phyloP scores from a whole-genome alignment of 2,797 vertebrate genomes.

The Phoebastria nigripes region DNA sequence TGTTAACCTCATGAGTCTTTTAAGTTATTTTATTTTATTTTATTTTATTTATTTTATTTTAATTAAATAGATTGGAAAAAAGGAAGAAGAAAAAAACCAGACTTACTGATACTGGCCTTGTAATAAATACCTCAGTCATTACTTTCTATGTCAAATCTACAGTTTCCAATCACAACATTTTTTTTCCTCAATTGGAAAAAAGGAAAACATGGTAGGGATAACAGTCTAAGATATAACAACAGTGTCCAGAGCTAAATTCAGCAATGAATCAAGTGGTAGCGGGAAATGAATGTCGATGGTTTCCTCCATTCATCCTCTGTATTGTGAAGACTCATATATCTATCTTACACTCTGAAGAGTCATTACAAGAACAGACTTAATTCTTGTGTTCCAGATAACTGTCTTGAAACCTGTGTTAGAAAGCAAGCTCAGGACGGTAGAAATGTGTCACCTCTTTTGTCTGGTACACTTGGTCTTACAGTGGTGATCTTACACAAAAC shows the following conservation, averaged over 20 bases:
- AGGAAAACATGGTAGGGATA: not conserved
- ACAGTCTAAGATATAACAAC: not conserved
- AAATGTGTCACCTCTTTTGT: not conserved
- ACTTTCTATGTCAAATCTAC: not conserved
- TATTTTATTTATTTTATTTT: not conserved
- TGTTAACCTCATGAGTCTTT: not conserved
- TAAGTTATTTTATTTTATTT: not conserved
- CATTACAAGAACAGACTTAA: not conserved
- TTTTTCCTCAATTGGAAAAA: not conserved
- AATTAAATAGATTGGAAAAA: not conserved
- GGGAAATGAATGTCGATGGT: not conserved
- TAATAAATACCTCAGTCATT: not conserved
- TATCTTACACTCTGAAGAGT: not conserved
- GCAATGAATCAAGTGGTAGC: not conserved
- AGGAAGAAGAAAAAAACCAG: not conserved
- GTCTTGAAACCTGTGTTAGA: not conserved
- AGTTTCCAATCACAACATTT: not conserved
- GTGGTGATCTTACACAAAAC: rapidly evolving
- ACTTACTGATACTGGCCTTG: not conserved
- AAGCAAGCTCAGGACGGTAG: not conserved
- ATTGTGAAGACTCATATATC: not conserved
- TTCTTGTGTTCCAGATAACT: not conserved
- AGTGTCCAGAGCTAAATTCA: not conserved
- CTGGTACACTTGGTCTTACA: not conserved
- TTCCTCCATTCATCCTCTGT: not conserved